Evolutionary conservation across 1,140 invertebrate genomes (phyloP), one percentile per base, ranked within the genome.

Genomic region (Zaprionus taronus): DNA sequence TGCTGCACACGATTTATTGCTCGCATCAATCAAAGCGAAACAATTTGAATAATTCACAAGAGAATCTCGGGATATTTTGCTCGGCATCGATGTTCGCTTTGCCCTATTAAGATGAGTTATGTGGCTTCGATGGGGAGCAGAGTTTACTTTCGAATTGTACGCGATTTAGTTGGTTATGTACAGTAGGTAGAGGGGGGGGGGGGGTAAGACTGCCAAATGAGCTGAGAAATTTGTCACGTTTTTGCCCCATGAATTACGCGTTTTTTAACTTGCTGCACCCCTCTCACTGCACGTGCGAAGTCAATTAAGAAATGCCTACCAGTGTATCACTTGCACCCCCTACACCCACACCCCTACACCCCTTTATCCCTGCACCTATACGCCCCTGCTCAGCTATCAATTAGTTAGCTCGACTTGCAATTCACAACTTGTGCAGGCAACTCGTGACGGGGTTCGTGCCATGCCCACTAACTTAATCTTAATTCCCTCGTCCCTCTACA

Each of bases 11-110:
- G 36, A 72, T 72, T 65, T 47, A 72, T 65, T 24, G 53, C 62
- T 14, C 28, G 17, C 70, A 72, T 67, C 56, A 57, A 72, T 67
- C 70, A 72, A 60, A 22, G 31, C 47, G 44, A 28, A 51, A 72
- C 38, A 65, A 72, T 58, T 57, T 49, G 38, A 57, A 57, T 36
- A 58, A 47, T 57, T 65, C 51, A 64, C 34, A 36, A 12, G 12
- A 5, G 12, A 60, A 41, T 60, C 22, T 15, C 6, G 5, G 9
- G 5, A 36, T 7, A 7, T 36, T 17, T 34, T 9, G 17, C 7
- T 22, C 4, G 6, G 24, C 12, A 5, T 38, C 41, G 38, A 5
- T 28, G 26, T n/a, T 49, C 47, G 20, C 17, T 17, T 2, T 5
- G 20, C 17, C 47, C 47, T 51, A 51, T 51, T 51, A 24, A 24